A percentile compares a stretch with the other conserved stretches of the same genome.
Conservation (phyloP, 2,113 vertebrate genomes). For the Oriolus oriolus region DNA sequence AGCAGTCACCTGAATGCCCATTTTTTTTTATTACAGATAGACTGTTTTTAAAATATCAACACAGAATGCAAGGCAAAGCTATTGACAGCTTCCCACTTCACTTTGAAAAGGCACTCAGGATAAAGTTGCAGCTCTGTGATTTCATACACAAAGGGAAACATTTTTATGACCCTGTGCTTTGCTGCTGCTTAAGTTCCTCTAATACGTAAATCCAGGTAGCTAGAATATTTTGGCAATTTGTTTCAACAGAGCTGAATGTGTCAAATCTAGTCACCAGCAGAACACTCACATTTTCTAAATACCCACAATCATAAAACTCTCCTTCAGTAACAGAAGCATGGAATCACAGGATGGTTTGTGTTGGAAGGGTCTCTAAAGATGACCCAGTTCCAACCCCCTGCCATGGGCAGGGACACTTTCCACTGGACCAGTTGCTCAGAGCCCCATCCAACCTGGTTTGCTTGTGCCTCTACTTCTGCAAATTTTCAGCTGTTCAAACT, state of each 20-base stretch:
- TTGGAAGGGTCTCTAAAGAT: neutral
- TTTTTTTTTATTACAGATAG: neutral
- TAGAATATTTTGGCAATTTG: neutral
- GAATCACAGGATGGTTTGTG: neutral
- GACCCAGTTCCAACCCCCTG: rapidly evolving
- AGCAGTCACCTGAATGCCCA: neutral
- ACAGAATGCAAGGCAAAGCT: neutral
- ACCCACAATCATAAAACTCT: neutral
- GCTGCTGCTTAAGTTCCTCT: neutral
- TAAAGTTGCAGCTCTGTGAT: neutral
- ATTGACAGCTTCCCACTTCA: neutral
- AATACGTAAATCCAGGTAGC: neutral
- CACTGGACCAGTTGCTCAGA: neutral
- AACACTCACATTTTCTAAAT: neutral
- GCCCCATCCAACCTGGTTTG: neutral
- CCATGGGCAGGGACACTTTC: neutral
- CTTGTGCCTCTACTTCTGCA: neutral
- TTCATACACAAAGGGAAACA: neutral
- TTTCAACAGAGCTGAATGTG: neutral
- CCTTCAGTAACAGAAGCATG: neutral
- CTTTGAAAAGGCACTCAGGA: neutral
- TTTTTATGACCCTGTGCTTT: neutral
- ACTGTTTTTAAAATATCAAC: neutral
- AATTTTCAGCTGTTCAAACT: neutral
- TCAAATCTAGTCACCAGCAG: neutral